These are phyloP conservation scores for Caenorhabditis tropicalis DNA, from an alignment of 1,140 invertebrate species.

Conservation along the genomic window DNA sequence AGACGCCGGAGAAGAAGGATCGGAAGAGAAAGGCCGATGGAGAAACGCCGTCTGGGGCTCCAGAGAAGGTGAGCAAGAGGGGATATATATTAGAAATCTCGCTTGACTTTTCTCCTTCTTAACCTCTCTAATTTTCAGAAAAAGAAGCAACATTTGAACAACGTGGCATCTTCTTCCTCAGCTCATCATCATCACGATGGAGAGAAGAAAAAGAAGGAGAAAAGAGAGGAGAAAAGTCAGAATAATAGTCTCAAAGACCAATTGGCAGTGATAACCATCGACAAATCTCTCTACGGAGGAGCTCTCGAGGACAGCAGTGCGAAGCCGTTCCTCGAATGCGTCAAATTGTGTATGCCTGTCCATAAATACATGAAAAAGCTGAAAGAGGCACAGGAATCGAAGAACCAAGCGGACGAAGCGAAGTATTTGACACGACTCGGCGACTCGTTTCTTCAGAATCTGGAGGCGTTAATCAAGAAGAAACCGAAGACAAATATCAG, in stretches of 20 bases:
- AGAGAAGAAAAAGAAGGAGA: slow-evolving; percentile 50
- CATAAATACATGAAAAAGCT: slow-evolving; percentile 65
- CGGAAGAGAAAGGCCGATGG: slow-evolving; percentile 47
- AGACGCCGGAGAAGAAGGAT: slow-evolving; percentile 7
- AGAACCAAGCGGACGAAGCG: slow-evolving; percentile 27
- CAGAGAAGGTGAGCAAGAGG: slow-evolving; percentile 46
- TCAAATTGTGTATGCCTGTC: slow-evolving; percentile 63
- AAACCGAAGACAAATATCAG: slow-evolving; percentile 55
- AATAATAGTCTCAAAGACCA: slow-evolving; percentile 33
- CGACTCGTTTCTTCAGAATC: slow-evolving; percentile 22
- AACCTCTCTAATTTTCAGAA: not conserved
- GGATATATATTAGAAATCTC: too few species aligned
- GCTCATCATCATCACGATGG: too few species aligned
- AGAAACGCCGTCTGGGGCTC: not conserved
- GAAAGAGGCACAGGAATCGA: slow-evolving; percentile 42
- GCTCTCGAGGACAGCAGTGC: slow-evolving; percentile 58
- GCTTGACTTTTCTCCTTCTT: not conserved
- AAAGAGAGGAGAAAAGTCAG: slow-evolving; percentile 18
- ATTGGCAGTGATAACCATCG: slow-evolving; percentile 25
- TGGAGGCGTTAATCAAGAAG: slow-evolving; percentile 23
- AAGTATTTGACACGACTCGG: slow-evolving; percentile 58
- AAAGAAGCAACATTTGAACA: slow-evolving; percentile 46
- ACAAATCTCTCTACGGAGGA: slow-evolving; percentile 57
- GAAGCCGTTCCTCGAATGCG: slow-evolving; percentile 61
- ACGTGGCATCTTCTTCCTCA: not conserved